Base-by-base conservation (phyloP, 2,888 invertebrate species). In the Crocallis elinguaria region DNA sequence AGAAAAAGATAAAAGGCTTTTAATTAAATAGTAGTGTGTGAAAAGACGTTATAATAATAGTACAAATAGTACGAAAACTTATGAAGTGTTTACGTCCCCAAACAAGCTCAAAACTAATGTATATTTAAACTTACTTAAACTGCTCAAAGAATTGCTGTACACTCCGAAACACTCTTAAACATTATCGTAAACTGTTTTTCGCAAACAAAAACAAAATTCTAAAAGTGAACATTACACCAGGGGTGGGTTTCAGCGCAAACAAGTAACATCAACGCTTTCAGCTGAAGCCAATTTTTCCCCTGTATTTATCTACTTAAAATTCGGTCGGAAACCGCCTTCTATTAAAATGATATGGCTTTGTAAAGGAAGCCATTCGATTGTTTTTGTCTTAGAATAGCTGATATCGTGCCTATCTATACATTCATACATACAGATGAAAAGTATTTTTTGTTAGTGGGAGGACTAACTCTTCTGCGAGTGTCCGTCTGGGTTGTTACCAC, bases 281-380 rank as follows among this genome's bases (percentile, higher is more conserved):
- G 16, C 17, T 13, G 12, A 42, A 50, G 17, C 23, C 32, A 36
- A 23, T 38, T 27, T 41, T 27, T 35, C 9, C 19, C 17, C 11
- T 35, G 4, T 44, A 51, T 44, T 44, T 50, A 38, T 21, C 46
- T 32, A 37, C 36, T 52, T 46, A 30, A 52, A 46, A 52, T 46
- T 36, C 46, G 14, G 39, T 32, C 8, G 2, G 19, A 21, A 36
- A 27, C 30, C 16, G 17, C n/a, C 29, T 35, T 45, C 45, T 45
- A 39, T 39, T 35, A 35, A 43, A 43, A 8, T 30, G 29, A 29
- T 41, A 41, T 39, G 32, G 38, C 21, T 39, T 37, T 12, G 41
- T 32, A 29, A 37, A 30, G 42, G 39, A 30, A 41, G 32, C 35
- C 19, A 14, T 12, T 13, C 23, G 29, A 41, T 42, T 49, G 41